Base-by-base conservation (phyloP, 2,888 invertebrate genomes). In the Hermodice carunculata region DNA sequence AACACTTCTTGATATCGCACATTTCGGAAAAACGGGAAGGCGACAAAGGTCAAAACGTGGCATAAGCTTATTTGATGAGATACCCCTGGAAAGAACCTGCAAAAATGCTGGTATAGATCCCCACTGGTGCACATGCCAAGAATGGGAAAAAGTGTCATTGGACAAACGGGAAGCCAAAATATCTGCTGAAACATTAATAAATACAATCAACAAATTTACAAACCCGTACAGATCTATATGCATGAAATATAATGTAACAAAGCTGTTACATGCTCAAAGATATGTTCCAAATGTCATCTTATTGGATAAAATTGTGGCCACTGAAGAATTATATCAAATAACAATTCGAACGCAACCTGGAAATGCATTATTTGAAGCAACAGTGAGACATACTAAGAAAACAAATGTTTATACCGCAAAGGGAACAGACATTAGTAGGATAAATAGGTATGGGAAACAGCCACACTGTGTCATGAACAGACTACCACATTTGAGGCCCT, bases 51-150 rank as follows among this genome's bases (percentile, higher is more conserved):
- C 22, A 11, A 3, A 40, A 6, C 24, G 83, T 52, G 80, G 79
- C 14, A 77, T 81, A 40, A 83, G 83, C 57, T 67, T 83, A 40
- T 80, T 85, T 64, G 57, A 64, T 31, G 69, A 74, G 57, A 77
- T 84, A n/a, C 92, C 95, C 0, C 79, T 86, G 8, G 90, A 91
- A 73, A 88, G 96, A 28, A 93, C 93, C 5, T 96, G 96, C 82
- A 90, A 91, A 3, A 91, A 94, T 83, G 96, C 96, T 0, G 94
- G 92, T 61, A 93, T 97, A 64, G 95, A 95, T 81, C 92, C 95
- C 0, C 97, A 97, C 83, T 97, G 96, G 96, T 97, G 97, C 82
- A 92, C 95, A 0, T 97, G 97, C 81, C 88, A 96, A 0, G 89
- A 90, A n/a, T 96, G 96, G 96, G 86, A 89, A 69, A 88, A 89